A percentile compares a stretch with the other conserved stretches of the same genome.
phyloP scores from a whole-genome alignment of 2,888 invertebrate species.

The Nomada ruficornis region DNA sequence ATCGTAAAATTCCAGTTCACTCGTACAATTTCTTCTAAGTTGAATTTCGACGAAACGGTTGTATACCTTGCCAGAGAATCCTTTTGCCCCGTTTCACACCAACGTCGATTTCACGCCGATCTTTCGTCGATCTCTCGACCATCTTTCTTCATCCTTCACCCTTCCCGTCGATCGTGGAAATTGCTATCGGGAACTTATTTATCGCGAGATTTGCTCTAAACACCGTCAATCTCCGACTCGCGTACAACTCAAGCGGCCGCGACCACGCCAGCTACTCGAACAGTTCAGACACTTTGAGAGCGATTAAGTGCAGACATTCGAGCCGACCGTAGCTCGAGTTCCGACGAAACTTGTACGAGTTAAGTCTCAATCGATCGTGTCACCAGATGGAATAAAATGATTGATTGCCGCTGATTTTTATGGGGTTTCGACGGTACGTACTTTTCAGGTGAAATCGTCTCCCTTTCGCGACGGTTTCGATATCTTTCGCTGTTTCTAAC shows the following conservation, averaged over 20 bases:
- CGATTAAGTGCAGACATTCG: constrained; percentile 28
- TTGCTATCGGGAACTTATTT: constrained; percentile 1
- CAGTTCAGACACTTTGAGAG: constrained; percentile 2
- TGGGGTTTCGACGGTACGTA: constrained; percentile 17
- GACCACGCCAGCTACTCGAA: neutral
- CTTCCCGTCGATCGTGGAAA: neutral
- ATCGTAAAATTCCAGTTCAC: neutral
- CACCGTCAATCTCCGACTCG: constrained; percentile 3
- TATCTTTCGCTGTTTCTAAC: constrained; percentile 25
- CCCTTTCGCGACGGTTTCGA: constrained; percentile 9
- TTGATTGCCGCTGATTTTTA: constrained; percentile 5
- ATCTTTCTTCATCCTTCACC: neutral
- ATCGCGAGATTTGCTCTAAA: constrained; percentile 4
- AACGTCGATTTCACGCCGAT: too few relatives aligned
- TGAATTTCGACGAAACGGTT: neutral
- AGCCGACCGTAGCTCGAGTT: neutral
- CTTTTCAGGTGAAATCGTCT: constrained; percentile 19
- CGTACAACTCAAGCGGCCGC: constrained; percentile 3
- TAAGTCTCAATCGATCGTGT: constrained; percentile 49
- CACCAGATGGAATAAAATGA: constrained; percentile 39
- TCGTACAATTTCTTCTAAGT: neutral
- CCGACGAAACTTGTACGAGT: constrained; percentile 36
- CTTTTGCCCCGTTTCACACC: neutral
- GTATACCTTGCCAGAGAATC: too few relatives aligned
- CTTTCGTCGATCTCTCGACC: neutral